A percentile compares a stretch with the other conserved stretches of the same genome.
These are phyloP conservation scores for Callospermophilus lateralis DNA, from an alignment of 2,113 vertebrate genomes.

Conservation along the genomic window DNA sequence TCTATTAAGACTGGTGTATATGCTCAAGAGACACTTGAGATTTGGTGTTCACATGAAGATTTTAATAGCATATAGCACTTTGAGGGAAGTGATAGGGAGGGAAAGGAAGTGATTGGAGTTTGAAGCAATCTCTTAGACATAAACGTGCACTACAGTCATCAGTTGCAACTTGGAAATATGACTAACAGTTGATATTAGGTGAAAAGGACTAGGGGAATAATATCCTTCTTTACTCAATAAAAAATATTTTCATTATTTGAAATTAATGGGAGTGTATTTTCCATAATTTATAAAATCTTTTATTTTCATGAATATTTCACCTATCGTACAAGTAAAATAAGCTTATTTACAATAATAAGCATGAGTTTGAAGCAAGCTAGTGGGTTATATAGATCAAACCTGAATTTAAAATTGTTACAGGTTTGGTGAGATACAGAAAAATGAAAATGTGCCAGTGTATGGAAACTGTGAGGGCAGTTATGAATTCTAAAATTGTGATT, in stretches of 20 bases:
- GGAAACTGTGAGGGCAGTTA: background rate
- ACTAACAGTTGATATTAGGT: background rate
- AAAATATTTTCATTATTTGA: background rate
- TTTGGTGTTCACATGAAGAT: background rate
- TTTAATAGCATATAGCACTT: background rate
- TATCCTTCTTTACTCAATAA: too few species aligned
- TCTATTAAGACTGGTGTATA: background rate
- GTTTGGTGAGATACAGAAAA: background rate
- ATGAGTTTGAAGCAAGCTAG: background rate
- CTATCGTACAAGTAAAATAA: background rate
- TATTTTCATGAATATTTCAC: background rate
- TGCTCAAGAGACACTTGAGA: background rate
- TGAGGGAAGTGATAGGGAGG: background rate
- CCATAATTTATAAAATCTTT: background rate
- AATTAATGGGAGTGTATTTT: background rate
- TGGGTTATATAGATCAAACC: background rate
- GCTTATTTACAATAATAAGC: background rate
- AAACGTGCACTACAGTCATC: background rate
- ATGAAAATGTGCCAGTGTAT: background rate
- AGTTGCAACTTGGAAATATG: background rate
- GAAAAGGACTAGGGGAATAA: background rate
- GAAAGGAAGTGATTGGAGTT: background rate
- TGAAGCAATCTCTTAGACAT: background rate
- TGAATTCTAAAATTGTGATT: background rate
- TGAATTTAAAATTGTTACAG: background rate